phyloP scores from a whole-genome alignment of 2,888 invertebrate species.

The Rhorus exstirpatorius region DNA sequence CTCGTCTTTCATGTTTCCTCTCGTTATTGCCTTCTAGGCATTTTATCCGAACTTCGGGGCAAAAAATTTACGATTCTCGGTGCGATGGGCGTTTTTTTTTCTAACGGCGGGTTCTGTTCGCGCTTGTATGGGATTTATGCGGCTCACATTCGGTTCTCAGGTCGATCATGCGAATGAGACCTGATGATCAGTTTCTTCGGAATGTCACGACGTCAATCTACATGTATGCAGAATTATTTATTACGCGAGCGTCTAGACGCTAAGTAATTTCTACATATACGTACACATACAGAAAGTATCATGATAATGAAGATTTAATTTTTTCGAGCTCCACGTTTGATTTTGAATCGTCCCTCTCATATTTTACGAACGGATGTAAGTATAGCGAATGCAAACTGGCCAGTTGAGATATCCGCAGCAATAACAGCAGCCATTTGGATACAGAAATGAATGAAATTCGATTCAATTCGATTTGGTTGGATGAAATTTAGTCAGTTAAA shows the following conservation, averaged over 20 bases:
- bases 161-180: constrained; percentile 52
- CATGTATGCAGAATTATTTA: background rate
- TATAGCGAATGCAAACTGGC: too few species aligned
- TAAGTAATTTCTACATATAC: constrained; percentile 3
- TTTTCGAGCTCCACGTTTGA: too few species aligned
- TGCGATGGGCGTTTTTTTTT: constrained; percentile 81
- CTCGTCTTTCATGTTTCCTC: constrained; percentile 47
- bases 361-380: too few species aligned
- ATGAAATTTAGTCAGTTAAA: background rate
- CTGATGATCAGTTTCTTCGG: constrained; percentile 43
- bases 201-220: background rate
- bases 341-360: too few species aligned
- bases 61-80: constrained; percentile 80
- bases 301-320: too few species aligned
- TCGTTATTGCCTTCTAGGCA: constrained; percentile 54
- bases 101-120: constrained; percentile 79
- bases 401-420: too few species aligned
- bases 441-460: too few species aligned
- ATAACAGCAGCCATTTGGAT: too few species aligned
- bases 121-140: constrained; percentile 69
- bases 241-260: too few species aligned
- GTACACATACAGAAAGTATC: background rate
- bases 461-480: too few species aligned
- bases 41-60: constrained; percentile 73
- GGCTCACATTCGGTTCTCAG: constrained; percentile 48